Percentiles rank a stretch among this genome's conserved stretches.
These are phyloP conservation scores for Phaethon lepturus DNA, from an alignment of 2,113 vertebrate genomes.

Conservation along the genomic window DNA sequence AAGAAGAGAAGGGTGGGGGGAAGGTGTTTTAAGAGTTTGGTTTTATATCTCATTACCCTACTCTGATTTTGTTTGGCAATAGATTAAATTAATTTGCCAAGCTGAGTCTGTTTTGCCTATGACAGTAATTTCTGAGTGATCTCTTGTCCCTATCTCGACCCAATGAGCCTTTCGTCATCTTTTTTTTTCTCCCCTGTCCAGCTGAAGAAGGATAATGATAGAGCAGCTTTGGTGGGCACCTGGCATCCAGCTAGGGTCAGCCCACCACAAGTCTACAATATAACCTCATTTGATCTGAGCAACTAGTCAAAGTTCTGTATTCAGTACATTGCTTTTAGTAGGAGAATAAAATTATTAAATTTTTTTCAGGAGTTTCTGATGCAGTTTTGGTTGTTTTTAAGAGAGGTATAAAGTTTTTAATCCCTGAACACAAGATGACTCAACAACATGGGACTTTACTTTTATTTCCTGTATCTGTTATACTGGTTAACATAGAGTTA, in stretches of 20 bases:
- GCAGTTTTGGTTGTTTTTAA: background rate
- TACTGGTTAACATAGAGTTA: background rate
- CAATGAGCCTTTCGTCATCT: background rate
- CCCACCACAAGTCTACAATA: background rate
- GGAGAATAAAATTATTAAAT: background rate
- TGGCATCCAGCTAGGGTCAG: background rate
- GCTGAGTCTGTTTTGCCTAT: background rate
- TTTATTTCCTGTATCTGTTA: background rate
- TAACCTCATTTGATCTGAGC: background rate
- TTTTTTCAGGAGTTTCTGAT: background rate
- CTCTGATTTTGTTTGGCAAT: background rate
- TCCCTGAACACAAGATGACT: background rate
- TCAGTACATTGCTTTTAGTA: background rate
- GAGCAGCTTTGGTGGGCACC: background rate
- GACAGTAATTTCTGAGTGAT: background rate
- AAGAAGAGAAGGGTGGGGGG: no score
- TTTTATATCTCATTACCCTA: background rate
- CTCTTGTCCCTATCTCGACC: no score
- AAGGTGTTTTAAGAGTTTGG: background rate
- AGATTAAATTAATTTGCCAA: background rate
- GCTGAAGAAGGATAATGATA: background rate
- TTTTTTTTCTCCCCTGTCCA: background rate
- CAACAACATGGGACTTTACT: background rate
- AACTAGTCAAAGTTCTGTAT: background rate
- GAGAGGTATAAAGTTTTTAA: background rate